A percentile compares a stretch with the other conserved stretches of the same genome.
These are phyloP conservation scores for Seriola aureovittata DNA, from an alignment of 2,113 vertebrate genomes.

Conservation along the genomic window DNA sequence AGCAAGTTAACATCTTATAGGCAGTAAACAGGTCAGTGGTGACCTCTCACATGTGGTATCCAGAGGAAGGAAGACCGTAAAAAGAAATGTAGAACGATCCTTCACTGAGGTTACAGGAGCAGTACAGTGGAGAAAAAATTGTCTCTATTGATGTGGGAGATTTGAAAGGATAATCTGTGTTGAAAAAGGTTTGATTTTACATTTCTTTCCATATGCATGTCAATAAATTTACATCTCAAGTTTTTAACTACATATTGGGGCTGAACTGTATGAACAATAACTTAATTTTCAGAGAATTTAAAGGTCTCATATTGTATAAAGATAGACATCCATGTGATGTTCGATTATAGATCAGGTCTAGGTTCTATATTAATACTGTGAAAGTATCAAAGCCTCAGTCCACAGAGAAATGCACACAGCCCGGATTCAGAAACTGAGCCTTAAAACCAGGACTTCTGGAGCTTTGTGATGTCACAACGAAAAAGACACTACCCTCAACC, in stretches of 20 bases:
- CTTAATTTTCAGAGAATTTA: neutral
- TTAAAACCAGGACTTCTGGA: no score
- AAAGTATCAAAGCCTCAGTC: no score
- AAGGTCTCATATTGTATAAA: no score
- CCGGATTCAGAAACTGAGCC: no score
- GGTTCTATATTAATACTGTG: no score
- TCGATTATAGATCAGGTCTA: no score
- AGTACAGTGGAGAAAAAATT: neutral
- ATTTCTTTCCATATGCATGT: neutral
- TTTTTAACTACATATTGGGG: neutral
- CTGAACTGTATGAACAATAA: neutral
- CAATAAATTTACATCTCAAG: no score
- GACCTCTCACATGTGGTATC: constrained; percentile 38
- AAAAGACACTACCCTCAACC: no score
- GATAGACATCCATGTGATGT: no score
- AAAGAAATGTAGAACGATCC: neutral
- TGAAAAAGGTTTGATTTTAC: neutral
- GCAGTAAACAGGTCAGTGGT: constrained; percentile 69
- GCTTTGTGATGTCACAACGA: no score
- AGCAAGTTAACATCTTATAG: constrained; percentile 62
- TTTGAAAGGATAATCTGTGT: neutral
- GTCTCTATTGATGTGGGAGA: neutral
- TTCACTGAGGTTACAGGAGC: neutral
- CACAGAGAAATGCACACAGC: no score
- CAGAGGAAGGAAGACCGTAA: neutral